Evolutionary conservation across 2,113 vertebrate genomes (phyloP).

Genomic region (Lutjanus erythropterus): DNA sequence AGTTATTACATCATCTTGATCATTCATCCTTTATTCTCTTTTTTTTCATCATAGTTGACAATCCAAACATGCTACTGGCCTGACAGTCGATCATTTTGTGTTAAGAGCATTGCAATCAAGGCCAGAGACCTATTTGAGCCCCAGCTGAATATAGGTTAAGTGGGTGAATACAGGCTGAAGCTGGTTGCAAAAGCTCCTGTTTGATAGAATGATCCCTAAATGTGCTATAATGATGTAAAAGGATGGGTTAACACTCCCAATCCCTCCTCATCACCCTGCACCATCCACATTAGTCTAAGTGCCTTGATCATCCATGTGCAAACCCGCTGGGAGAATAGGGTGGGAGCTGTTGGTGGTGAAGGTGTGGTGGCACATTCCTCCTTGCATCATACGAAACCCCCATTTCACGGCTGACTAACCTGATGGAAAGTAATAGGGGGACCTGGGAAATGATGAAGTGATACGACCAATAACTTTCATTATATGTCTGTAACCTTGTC

Average conservation of each 20-base stretch:
- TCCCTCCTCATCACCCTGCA: slow-evolving; percentile 54
- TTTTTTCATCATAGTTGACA: not conserved
- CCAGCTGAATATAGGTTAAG: slow-evolving; percentile 25
- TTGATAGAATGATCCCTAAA: slow-evolving; percentile 59
- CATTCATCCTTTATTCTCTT: not conserved
- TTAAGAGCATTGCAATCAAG: slow-evolving; percentile 3
- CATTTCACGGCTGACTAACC: slow-evolving; percentile 85
- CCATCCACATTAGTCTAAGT: slow-evolving; percentile 79
- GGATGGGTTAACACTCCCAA: slow-evolving; percentile 59
- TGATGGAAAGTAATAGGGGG: slow-evolving; percentile 82
- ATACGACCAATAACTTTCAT: slow-evolving; percentile 85
- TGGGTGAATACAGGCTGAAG: slow-evolving; percentile 16
- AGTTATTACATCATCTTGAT: not conserved
- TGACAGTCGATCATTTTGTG: not conserved
- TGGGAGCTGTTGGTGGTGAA: slow-evolving; percentile 56
- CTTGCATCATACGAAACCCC: slow-evolving; percentile 78
- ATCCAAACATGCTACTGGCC: not conserved
- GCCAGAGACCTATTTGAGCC: slow-evolving; percentile 2
- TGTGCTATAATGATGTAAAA: slow-evolving; percentile 60
- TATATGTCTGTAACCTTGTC: slow-evolving; percentile 83
- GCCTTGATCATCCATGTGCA: slow-evolving; percentile 80
- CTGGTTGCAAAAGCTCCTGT: slow-evolving; percentile 41
- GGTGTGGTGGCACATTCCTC: slow-evolving; percentile 71
- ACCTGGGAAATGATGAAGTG: slow-evolving; percentile 79
- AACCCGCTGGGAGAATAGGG: slow-evolving; percentile 67